These are phyloP conservation scores for Beaufortia kweichowensis DNA, from an alignment of 2,113 vertebrate species.

Conservation along the genomic window DNA sequence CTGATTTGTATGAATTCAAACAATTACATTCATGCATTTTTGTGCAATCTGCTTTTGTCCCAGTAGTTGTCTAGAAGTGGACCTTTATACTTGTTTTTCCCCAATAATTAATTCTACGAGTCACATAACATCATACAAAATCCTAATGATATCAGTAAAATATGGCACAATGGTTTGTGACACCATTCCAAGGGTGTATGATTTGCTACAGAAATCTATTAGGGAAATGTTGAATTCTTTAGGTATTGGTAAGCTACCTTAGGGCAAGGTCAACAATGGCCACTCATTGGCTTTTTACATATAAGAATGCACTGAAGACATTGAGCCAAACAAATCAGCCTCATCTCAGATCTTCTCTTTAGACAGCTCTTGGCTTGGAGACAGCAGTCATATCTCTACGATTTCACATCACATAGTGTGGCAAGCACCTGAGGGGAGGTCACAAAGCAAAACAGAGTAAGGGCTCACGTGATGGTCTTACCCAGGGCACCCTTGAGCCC, in stretches of 20 bases:
- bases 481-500: constrained; percentile 64
- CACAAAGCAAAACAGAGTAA: constrained; percentile 42
- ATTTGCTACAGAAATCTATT: not conserved
- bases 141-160: too few relatives aligned
- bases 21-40: too few relatives aligned
- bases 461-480: constrained; percentile 62
- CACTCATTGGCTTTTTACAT: not conserved
- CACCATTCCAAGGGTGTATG: too few relatives aligned
- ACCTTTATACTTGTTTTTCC: too few relatives aligned
- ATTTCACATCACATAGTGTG: constrained; percentile 65
- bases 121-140: too few relatives aligned
- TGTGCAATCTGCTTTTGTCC: too few relatives aligned
- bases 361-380: constrained; percentile 70
- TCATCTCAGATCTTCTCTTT: constrained; percentile 58
- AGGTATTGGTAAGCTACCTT: not conserved
- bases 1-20: too few relatives aligned
- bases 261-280: not conserved
- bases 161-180: too few relatives aligned
- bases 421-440: constrained; percentile 64
- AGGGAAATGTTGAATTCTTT: not conserved
- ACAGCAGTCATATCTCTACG: constrained; percentile 76
- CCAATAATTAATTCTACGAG: too few relatives aligned
- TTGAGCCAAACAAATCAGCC: not conserved
- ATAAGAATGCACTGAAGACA: not conserved
- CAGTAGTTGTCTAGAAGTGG: too few relatives aligned